Evolutionary conservation across 2,113 vertebrate genomes (phyloP), one percentile per base, ranked within the genome.

Genomic region (Euleptes europaea): DNA sequence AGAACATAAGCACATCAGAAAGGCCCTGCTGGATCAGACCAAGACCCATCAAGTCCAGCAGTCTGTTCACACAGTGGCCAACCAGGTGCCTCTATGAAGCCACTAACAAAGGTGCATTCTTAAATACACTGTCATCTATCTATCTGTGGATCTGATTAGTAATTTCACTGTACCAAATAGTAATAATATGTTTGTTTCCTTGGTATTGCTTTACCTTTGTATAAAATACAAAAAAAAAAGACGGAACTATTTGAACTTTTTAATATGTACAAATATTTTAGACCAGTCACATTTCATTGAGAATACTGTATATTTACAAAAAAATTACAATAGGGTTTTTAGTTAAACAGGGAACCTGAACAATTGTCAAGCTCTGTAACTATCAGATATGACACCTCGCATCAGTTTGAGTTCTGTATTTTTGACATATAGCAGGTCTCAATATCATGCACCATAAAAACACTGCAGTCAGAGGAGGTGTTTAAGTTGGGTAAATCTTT

Each of bases 221-320:
- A 87, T 82, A 88, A 91, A 95, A 90, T 80, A 93, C 87, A 31
- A n/a, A 77, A 90, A 47, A 80, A n/a, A 77, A 90, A 47, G 80
- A 89, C 92, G 89, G 40, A 90, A 92, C 94, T 94, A 44, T 94
- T 95, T 88, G 88, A 95, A 90, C 85, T 93, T 95, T 96, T 97
- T 96, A 96, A 96, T 97, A 94, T 96, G 95, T 96, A 97, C 96
- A 96, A 96, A 96, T 94, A 93, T 92, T 95, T 95, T 93, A 95
- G 93, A 96, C 95, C 94, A 92, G 92, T 95, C 95, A 96, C 95
- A 95, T 92, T 92, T 94, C 92, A 57, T 95, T 65, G 88, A 92
- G 92, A 95, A 94, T 95, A 94, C 94, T 93, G 91, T 80, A 92
- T 97, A 96, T 97, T 97, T 95, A 96, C 96, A 96, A 96, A 95